Evolutionary conservation across 1,140 invertebrate genomes (phyloP), one percentile per base, ranked within the genome.

Genomic region (Philotrypesis tridentata): DNA sequence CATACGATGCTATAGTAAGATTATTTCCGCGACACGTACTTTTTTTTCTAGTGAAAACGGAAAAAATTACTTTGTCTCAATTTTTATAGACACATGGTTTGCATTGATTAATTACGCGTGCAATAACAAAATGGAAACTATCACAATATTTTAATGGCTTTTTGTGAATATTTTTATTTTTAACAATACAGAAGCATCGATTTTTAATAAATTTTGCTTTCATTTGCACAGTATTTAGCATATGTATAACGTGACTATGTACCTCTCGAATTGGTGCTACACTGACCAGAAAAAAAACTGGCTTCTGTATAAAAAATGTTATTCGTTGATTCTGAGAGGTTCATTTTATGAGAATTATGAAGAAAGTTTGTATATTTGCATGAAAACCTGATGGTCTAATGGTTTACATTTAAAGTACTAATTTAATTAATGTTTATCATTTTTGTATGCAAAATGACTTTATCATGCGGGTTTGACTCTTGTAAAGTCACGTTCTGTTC

Each of bases 251-350:
- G 4, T 5, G 9, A 82, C 74, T 31, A 72, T 63, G 72, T 82
- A 82, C 65, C 80, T 82, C 9, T 77, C 31, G 4, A 70, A 76
- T 29, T 74, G 80, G 80, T 82, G 80, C 80, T 82, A 65, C 73
- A 65, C 23, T 23, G 55, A 55, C 37, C 63, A 60, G 27, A 71
- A 4, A 61, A 11, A 75, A 61, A 11, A 75, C 14, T 21, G 48
- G 72, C 31, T 48, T 37, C n/a, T 68, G 33, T 75, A 75, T 67
- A 29, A 71, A 77, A 48, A n/a, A 71, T 76, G 67, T 73, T 82
- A 82, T 33, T 82, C 27, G 80, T 82, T 78, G 68, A 73, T 82
- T 82, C 33, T 73, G 40, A 12, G 71, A 78, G 76, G 75, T 73
- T 77, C 48, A 48, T 48, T 74, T 8, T 55, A 67, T 14, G 31